Percentiles rank a stretch among this genome's conserved stretches.
Conservation (phyloP, 2,113 vertebrate species). For the Cygnus buccinator region DNA sequence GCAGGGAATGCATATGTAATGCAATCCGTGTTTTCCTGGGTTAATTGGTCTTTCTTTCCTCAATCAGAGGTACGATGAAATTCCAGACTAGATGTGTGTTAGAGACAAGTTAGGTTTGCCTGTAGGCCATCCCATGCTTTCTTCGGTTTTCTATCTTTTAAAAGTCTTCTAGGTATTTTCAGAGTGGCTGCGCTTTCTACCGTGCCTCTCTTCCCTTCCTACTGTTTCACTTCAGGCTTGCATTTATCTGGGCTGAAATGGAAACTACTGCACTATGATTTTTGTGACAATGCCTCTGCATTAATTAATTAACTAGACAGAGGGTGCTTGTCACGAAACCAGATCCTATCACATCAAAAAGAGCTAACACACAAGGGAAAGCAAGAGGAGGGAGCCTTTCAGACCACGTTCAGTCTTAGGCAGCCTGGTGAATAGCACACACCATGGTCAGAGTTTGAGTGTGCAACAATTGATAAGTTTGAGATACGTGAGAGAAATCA, state of each 20-base stretch:
- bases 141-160: not conserved
- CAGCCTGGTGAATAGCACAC: not conserved
- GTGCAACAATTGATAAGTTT: not conserved
- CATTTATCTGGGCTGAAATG: not conserved
- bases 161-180: not conserved
- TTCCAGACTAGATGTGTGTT: conserved; percentile 68
- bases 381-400: not conserved
- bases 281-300: not conserved
- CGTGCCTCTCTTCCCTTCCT: not conserved
- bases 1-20: conserved; percentile 74
- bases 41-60: conserved; percentile 76
- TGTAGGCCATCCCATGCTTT: not conserved
- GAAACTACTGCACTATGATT: not conserved
- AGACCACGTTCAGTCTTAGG: not conserved
- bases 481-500: not conserved
- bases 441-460: not conserved
- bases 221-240: not conserved
- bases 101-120: conserved; percentile 14
- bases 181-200: not conserved
- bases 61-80: conserved; percentile 60
- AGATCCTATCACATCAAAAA: not conserved
- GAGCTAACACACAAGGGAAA: not conserved
- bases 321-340: not conserved
- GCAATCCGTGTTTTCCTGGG: conserved; percentile 74
- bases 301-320: not conserved